Percentiles rank a stretch among this genome's conserved stretches.
Conservation (phyloP, 2,113 vertebrate genomes). For the Phocoena phocoena region DNA sequence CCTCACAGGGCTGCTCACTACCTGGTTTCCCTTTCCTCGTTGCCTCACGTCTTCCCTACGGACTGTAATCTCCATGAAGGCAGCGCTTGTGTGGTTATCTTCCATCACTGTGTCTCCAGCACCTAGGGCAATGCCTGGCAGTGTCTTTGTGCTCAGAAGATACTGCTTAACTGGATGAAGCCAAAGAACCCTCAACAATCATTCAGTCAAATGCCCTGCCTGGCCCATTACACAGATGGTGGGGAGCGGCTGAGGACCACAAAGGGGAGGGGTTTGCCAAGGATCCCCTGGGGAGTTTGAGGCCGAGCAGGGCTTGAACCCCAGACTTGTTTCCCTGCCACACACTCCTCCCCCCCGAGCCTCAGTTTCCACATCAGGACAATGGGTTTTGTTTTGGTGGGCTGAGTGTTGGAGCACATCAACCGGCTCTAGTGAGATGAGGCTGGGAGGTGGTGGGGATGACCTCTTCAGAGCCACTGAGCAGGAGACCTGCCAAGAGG, state of each 20-base stretch:
- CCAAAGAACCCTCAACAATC: not conserved
- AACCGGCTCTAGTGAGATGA: not conserved
- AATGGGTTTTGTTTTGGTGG: not conserved
- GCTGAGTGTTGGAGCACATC: not conserved
- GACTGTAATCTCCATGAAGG: not conserved
- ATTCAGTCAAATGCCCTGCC: rapidly evolving
- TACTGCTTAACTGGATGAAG: not conserved
- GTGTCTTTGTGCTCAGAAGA: not conserved
- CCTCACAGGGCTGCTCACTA: not conserved
- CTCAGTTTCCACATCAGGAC: not conserved
- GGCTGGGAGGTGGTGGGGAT: not conserved
- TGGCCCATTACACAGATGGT: not conserved
- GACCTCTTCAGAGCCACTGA: not conserved
- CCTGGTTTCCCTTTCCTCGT: not conserved
- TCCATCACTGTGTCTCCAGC: not conserved
- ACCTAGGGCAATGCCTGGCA: not conserved
- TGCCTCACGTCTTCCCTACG: not conserved
- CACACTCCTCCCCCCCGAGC: not conserved
- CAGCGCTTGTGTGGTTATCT: rapidly evolving
- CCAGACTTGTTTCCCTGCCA: not conserved
- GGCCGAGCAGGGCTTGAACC: not conserved
- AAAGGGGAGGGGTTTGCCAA: not conserved
- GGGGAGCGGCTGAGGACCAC: not conserved
- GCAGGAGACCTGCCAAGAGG: not conserved
- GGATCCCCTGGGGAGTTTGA: not conserved